These are phyloP conservation scores for Alsophila aescularia DNA, from an alignment of 2,888 invertebrate genomes.

Conservation along the genomic window DNA sequence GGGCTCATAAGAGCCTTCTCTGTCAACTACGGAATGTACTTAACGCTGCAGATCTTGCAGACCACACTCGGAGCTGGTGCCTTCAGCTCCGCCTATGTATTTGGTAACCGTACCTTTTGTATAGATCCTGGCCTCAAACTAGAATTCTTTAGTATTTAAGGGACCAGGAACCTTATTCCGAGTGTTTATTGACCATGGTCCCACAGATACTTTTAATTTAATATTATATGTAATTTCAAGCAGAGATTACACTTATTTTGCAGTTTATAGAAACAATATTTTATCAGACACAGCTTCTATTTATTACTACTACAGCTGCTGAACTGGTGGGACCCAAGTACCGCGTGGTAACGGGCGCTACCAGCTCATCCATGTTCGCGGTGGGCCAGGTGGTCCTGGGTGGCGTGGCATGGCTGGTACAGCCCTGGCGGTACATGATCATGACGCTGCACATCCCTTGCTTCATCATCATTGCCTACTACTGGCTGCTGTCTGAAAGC, in stretches of 20 bases:
- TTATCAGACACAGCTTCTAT: too few species aligned
- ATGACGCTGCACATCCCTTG: slow-evolving; percentile 88
- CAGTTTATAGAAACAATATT: too few species aligned
- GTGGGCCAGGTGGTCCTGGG: slow-evolving; percentile 88
- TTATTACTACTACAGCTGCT: slow-evolving; percentile 77
- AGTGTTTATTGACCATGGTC: too few species aligned
- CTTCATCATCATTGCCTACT: slow-evolving; percentile 86
- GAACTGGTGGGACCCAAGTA: slow-evolving; percentile 90
- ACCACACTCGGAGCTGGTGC: too few species aligned
- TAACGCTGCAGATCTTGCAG: slow-evolving; percentile 79
- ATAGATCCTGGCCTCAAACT: too few species aligned
- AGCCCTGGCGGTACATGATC: slow-evolving; percentile 88
- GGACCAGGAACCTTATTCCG: too few species aligned
- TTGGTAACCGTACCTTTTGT: too few species aligned
- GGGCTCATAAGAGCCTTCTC: slow-evolving; percentile 83
- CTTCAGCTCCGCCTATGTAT: too few species aligned
- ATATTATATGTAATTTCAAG: too few species aligned
- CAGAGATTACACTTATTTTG: too few species aligned
- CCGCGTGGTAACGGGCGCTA: slow-evolving; percentile 88
- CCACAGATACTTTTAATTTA: too few species aligned
- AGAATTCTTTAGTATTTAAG: too few species aligned
- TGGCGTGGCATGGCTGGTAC: slow-evolving; percentile 86
- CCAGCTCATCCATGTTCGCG: slow-evolving; percentile 88
- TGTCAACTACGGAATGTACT: slow-evolving; percentile 81
- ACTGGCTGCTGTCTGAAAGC: slow-evolving; percentile 77